Evolutionary conservation across 1,140 invertebrate genomes (phyloP).

Genomic region (Plectrocnemia conspersa): DNA sequence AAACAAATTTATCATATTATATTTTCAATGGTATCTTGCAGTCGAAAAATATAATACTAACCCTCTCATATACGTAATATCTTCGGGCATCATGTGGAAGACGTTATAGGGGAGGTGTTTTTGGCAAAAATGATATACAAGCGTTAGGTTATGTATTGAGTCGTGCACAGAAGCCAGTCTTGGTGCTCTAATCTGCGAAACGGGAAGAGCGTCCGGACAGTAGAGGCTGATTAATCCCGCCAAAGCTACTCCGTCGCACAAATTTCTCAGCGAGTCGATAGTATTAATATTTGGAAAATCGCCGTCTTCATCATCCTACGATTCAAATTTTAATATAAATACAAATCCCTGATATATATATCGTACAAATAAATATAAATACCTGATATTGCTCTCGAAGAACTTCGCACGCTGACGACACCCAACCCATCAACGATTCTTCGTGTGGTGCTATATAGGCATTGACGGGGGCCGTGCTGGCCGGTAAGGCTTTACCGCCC

Average conservation of each 20-base stretch:
- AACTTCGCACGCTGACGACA: constrained; percentile 78
- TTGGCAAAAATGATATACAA: constrained; percentile 85
- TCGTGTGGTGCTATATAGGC: constrained; percentile 68
- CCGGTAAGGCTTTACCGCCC: constrained; percentile 41
- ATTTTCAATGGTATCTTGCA: neutral
- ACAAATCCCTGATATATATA: neutral
- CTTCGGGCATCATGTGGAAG: constrained; percentile 94
- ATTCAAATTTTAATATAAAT: constrained; percentile 8
- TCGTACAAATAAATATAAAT: neutral
- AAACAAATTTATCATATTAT: constrained; percentile 35
- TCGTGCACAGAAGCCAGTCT: constrained; percentile 66
- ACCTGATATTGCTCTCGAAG: constrained; percentile 47
- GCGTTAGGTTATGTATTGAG: constrained; percentile 88
- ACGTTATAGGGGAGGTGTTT: constrained; percentile 80
- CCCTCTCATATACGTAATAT: constrained; percentile 93
- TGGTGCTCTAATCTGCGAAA: constrained; percentile 66
- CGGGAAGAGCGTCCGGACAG: constrained; percentile 81
- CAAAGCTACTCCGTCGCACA: constrained; percentile 89
- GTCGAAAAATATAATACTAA: constrained; percentile 44
- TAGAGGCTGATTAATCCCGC: constrained; percentile 90
- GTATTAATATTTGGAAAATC: constrained; percentile 14
- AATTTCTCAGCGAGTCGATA: constrained; percentile 48
- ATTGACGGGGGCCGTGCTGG: constrained; percentile 42
- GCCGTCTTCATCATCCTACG: constrained; percentile 22
- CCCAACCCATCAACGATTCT: constrained; percentile 85